phyloP scores from a whole-genome alignment of 2,888 invertebrate genomes.

The Tetragonula carbonaria region DNA sequence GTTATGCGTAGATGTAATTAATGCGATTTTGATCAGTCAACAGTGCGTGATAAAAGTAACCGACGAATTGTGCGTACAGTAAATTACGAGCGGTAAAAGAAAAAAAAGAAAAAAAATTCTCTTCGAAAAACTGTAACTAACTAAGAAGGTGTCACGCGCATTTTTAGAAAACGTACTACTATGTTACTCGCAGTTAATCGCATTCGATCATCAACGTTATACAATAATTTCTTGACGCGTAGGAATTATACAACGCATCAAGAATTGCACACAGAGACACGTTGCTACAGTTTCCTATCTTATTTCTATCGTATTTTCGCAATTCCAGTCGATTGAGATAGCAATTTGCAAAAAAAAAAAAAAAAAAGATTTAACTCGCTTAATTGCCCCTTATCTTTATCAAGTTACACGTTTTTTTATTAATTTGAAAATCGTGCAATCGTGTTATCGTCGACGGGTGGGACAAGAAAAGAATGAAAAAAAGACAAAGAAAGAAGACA shows the following conservation, averaged over 20 bases:
- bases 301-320: too few species aligned
- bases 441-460: background rate
- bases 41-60: too few species aligned
- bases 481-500: background rate
- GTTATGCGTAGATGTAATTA: too few species aligned
- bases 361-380: rapidly evolving
- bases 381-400: background rate
- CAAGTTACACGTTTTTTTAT: background rate
- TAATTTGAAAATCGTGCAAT: background rate
- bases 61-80: too few species aligned
- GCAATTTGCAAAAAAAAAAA: too few species aligned
- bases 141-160: too few species aligned
- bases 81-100: too few species aligned
- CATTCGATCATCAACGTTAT: background rate
- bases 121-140: too few species aligned
- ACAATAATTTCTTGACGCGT: background rate
- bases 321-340: background rate
- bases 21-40: too few species aligned
- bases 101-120: too few species aligned
- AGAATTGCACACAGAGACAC: background rate
- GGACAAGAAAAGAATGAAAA: background rate
- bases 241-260: background rate
- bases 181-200: background rate
- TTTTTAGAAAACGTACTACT: background rate
- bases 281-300: too few species aligned